Conservation (phyloP, 30 jellyfish, hydroid and myxozoan genomes). For the Chrysaora quinquecirrha region DNA sequence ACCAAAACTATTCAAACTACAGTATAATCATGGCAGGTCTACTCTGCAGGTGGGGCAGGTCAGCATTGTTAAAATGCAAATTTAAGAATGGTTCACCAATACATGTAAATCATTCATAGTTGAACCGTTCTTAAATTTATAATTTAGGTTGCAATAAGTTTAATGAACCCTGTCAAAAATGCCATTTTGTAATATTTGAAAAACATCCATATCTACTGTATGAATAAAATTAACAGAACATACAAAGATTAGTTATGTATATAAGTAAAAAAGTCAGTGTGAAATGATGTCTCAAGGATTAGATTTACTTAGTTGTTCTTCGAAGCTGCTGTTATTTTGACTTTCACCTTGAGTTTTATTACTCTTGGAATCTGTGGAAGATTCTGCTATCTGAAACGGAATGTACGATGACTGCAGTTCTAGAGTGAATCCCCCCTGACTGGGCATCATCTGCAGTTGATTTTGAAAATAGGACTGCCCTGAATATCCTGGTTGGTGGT, state of each 20-base stretch:
- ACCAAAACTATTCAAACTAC: not conserved
- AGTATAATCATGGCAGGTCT: not conserved
- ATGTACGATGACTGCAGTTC: too few species aligned
- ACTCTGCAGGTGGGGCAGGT: conserved; percentile 20
- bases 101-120: not conserved
- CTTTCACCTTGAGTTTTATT: too few species aligned
- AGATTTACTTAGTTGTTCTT: too few species aligned
- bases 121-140: not conserved
- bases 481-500: not conserved
- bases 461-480: not conserved
- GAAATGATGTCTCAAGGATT: too few species aligned
- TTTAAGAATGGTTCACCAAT: conserved; percentile 6
- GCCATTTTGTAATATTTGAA: not conserved
- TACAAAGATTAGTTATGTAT: not conserved
- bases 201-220: not conserved
- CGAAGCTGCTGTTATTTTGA: too few species aligned
- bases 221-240: not conserved
- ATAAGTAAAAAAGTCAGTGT: too few species aligned
- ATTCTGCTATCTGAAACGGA: too few species aligned
- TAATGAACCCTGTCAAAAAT: not conserved
- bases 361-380: too few species aligned
- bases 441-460: too few species aligned
- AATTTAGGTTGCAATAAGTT: not conserved
- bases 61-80: conserved; percentile 12
- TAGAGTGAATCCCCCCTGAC: too few species aligned